Evolutionary conservation across 1,140 invertebrate genomes (phyloP).

Genomic region (Pectinophora gossypiella): DNA sequence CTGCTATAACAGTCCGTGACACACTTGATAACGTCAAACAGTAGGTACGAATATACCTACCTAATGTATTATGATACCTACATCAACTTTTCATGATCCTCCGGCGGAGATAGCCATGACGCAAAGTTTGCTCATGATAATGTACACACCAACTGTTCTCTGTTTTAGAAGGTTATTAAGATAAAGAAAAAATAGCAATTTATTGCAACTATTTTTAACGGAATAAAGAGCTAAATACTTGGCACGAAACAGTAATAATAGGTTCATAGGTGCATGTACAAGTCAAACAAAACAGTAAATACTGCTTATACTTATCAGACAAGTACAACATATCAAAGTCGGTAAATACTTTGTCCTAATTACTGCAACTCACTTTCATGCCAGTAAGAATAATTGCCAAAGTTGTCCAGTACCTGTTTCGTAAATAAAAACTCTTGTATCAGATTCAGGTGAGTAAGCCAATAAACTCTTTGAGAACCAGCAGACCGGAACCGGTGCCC

Average conservation of each 20-base stretch:
- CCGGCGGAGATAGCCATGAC: neutral
- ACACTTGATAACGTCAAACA: neutral
- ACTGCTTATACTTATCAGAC: too few relatives aligned
- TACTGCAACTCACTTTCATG: neutral
- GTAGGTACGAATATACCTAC: too few relatives aligned
- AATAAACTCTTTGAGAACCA: neutral
- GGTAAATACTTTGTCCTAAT: neutral
- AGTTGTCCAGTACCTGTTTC: neutral
- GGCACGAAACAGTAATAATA: too few relatives aligned
- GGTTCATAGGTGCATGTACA: too few relatives aligned
- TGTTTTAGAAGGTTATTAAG: neutral
- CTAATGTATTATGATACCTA: too few relatives aligned
- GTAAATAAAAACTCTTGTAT: neutral
- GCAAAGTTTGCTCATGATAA: neutral
- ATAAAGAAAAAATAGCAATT: too few relatives aligned
- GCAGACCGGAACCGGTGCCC: constrained; percentile 17
- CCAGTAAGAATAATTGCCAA: neutral
- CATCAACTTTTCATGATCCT: neutral
- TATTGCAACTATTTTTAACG: too few relatives aligned
- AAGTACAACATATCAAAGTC: too few relatives aligned
- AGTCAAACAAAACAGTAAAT: too few relatives aligned
- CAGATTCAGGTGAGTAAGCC: neutral
- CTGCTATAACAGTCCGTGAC: neutral
- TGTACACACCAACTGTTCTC: neutral
- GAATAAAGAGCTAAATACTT: too few relatives aligned